Evolutionary conservation across 92 coral and sea anemone species (phyloP).

Genomic region (Virgularia gustaviana): DNA sequence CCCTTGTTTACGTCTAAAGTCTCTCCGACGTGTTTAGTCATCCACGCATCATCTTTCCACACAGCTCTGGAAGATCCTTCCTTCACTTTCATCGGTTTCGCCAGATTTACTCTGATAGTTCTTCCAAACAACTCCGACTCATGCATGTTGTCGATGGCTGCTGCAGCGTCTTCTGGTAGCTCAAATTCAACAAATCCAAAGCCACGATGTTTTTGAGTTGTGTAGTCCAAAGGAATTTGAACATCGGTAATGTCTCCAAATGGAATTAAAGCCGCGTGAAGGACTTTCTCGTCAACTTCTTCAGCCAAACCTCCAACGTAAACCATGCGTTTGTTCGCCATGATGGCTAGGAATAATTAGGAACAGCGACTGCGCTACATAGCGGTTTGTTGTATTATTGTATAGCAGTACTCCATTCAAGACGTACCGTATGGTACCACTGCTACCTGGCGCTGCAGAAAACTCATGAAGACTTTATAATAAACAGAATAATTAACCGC

Average conservation of each 20-base stretch:
- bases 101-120: conserved; percentile 86
- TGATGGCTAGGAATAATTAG: conserved; percentile 61
- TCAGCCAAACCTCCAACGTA: conserved; percentile 99
- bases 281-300: conserved; percentile 99
- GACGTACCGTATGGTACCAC: too few relatives aligned
- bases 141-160: conserved; percentile 99
- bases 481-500: too few relatives aligned
- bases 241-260: conserved; percentile 99
- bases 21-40: conserved; percentile 83
- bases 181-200: conserved; percentile 99
- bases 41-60: conserved; percentile 98
- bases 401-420: too few relatives aligned
- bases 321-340: conserved; percentile 99
- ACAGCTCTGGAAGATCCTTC: conserved; percentile 97
- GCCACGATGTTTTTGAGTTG: conserved; percentile 88
- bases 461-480: too few relatives aligned
- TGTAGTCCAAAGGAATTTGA: conserved; percentile 94
- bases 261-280: conserved; percentile 97
- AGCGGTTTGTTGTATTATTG: background rate
- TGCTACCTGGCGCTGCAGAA: too few relatives aligned
- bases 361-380: too few relatives aligned
- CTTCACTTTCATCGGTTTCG: conserved; percentile 96
- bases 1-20: conserved; percentile 57
- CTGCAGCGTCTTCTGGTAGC: conserved; percentile 94
- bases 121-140: conserved; percentile 96